Evolutionary conservation across 2,888 invertebrate species (phyloP).

Genomic region (Tinea trinotella): DNA sequence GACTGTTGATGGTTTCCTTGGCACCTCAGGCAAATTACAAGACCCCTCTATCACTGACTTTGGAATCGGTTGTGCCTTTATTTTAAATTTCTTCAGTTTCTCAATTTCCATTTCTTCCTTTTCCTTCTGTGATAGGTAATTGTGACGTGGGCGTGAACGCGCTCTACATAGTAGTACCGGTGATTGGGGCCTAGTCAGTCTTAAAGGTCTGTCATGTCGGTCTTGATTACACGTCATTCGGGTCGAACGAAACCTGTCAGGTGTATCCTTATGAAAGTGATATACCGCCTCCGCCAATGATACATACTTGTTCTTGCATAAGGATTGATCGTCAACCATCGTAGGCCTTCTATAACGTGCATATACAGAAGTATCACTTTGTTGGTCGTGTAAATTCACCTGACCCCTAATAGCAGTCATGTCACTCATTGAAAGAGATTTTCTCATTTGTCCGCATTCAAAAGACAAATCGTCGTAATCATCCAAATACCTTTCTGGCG

Average conservation of each 20-base stretch:
- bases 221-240: constrained; percentile 28
- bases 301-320: constrained; percentile 62
- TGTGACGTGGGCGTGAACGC: constrained; percentile 62
- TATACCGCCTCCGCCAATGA: constrained; percentile 74
- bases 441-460: constrained; percentile 40
- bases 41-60: constrained; percentile 69
- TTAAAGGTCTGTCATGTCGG: constrained; percentile 30
- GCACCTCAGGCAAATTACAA: constrained; percentile 57
- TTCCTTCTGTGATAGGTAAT: constrained; percentile 72
- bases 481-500: constrained; percentile 34
- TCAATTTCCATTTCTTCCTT: constrained; percentile 75
- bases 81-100: constrained; percentile 76
- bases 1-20: constrained; percentile 70
- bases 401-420: constrained; percentile 38
- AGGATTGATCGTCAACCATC: constrained; percentile 27
- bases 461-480: constrained; percentile 25
- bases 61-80: constrained; percentile 78
- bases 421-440: constrained; percentile 58
- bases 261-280: constrained; percentile 71
- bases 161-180: constrained; percentile 67
- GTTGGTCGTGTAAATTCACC: constrained; percentile 30
- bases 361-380: constrained; percentile 28
- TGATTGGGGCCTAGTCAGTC: constrained; percentile 64
- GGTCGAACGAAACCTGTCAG: constrained; percentile 65
- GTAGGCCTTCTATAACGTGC: constrained; percentile 36